phyloP scores from a whole-genome alignment of 2,113 vertebrate species.

The Triplophysa siluroides region DNA sequence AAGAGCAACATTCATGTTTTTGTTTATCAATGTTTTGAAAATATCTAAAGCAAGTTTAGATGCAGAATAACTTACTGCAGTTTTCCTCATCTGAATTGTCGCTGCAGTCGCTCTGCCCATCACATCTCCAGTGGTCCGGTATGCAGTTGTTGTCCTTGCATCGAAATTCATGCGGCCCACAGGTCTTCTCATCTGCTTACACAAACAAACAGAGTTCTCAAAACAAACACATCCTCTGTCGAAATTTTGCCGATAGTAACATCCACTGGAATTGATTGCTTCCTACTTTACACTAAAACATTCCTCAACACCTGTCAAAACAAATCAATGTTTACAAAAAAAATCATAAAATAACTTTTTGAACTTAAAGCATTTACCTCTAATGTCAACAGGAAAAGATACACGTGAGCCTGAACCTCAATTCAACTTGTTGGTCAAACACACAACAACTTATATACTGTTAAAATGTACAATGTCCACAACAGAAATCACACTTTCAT shows the following conservation, averaged over 20 bases:
- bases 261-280: too few relatives aligned
- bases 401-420: neutral
- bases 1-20: neutral
- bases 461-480: too few relatives aligned
- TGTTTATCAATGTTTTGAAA: too few relatives aligned
- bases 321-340: neutral
- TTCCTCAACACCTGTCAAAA: neutral
- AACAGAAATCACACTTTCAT: neutral
- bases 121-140: constrained; percentile 96
- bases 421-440: neutral
- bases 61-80: constrained; percentile 78
- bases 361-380: too few relatives aligned
- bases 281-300: too few relatives aligned
- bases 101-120: constrained; percentile 96
- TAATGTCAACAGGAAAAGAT: neutral
- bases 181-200: constrained; percentile 94
- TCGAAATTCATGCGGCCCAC: constrained; percentile 95
- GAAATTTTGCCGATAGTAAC: too few relatives aligned
- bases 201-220: constrained; percentile 63
- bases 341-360: neutral
- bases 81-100: constrained; percentile 97
- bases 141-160: constrained; percentile 99
- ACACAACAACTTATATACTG: too few relatives aligned
- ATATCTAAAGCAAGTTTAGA: too few relatives aligned
- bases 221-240: constrained; percentile 62